Percentiles rank a stretch among this genome's conserved stretches.
These are phyloP conservation scores for Harlomillsia oculata DNA, from an alignment of 1,140 invertebrate species.

Conservation along the genomic window DNA sequence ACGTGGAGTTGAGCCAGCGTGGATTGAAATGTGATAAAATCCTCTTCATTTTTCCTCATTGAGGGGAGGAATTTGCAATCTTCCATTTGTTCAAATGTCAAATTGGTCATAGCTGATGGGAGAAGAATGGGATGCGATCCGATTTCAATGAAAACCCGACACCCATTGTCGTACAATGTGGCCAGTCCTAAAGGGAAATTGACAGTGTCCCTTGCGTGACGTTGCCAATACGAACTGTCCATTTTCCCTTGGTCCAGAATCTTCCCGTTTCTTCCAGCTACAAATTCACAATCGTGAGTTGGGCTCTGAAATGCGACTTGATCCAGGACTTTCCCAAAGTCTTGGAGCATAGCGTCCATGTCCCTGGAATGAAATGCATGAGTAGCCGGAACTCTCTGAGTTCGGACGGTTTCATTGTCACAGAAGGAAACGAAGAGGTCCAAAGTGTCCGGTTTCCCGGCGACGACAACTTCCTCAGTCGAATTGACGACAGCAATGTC, in stretches of 20 bases:
- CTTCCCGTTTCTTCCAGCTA: background rate
- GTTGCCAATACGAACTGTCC: conserved; percentile 1
- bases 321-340: conserved; percentile 6
- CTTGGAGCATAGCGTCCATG: conserved; percentile 11
- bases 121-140: conserved; percentile 8
- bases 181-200: background rate
- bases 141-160: conserved; percentile 11
- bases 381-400: background rate
- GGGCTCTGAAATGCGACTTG: background rate
- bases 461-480: conserved; percentile 12
- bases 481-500: conserved; percentile 16
- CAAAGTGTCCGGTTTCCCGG: conserved; percentile 1
- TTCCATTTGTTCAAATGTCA: background rate
- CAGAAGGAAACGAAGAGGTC: background rate
- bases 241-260: background rate
- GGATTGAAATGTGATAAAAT: conserved; percentile 1
- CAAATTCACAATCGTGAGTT: background rate
- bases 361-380: conserved; percentile 14
- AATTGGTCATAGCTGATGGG: background rate
- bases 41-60: conserved; percentile 2
- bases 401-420: background rate
- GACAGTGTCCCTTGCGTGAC: conserved; percentile 1
- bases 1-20: conserved; percentile 9
- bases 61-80: conserved; percentile 9
- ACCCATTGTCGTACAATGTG: background rate